Percentiles rank a stretch among this genome's conserved stretches.
Conservation (phyloP, 2,797 vertebrate species). For the Peromyscus attwateri region DNA sequence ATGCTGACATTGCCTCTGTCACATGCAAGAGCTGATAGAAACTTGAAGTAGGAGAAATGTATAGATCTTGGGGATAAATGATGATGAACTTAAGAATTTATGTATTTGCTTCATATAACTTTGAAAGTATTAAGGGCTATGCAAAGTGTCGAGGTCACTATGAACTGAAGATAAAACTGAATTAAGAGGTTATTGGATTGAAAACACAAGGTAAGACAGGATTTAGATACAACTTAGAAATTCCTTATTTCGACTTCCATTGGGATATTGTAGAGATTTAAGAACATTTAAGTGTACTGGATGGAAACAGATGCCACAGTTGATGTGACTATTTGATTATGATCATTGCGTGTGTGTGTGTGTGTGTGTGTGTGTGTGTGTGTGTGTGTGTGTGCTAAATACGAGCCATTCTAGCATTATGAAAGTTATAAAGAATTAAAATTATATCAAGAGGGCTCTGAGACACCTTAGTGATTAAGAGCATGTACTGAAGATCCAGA, state of each 20-base stretch:
- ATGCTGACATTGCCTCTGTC: not conserved
- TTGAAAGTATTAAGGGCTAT: not conserved
- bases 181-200: not conserved
- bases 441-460: not conserved
- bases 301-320: not conserved
- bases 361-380: not conserved
- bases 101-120: not conserved
- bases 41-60: not conserved
- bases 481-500: not conserved
- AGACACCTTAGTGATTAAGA: not conserved
- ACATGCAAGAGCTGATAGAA: not conserved
- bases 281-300: not conserved
- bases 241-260: not conserved
- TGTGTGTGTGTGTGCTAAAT: not conserved
- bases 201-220: not conserved
- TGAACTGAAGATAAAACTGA: not conserved
- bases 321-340: not conserved
- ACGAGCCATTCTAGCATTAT: not conserved
- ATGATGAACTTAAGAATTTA: not conserved
- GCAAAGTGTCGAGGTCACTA: not conserved
- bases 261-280: not conserved
- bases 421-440: not conserved
- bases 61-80: not conserved
- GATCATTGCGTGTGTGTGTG: not conserved
- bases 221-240: not conserved